These are phyloP conservation scores for Crioceris asparagi DNA, from an alignment of 2,888 invertebrate genomes.

Conservation along the genomic window DNA sequence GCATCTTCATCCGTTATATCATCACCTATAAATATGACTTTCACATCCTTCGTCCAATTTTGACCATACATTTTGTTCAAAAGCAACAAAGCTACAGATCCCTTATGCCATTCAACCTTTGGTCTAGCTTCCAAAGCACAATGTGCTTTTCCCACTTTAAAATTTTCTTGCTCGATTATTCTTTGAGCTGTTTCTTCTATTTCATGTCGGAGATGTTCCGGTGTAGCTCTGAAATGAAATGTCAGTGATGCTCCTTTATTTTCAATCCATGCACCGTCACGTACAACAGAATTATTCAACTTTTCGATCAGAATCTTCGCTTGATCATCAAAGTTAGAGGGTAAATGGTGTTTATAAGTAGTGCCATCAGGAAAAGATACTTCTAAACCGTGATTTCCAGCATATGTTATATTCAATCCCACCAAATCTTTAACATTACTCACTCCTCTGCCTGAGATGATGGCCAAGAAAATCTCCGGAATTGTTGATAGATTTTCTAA, in stretches of 20 bases:
- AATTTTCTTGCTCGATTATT: slow-evolving; percentile 64
- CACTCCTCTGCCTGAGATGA: slow-evolving; percentile 76
- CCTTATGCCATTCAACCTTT: slow-evolving; percentile 85
- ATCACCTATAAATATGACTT: slow-evolving; percentile 81
- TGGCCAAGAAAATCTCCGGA: slow-evolving; percentile 74
- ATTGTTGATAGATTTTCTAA: slow-evolving; percentile 68
- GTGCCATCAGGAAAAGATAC: slow-evolving; percentile 82
- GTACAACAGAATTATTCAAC: slow-evolving; percentile 72
- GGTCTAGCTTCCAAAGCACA: slow-evolving; percentile 82
- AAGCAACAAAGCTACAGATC: slow-evolving; percentile 78
- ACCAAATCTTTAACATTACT: slow-evolving; percentile 83
- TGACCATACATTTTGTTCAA: slow-evolving; percentile 77
- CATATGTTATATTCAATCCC: slow-evolving; percentile 81
- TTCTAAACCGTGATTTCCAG: slow-evolving; percentile 80
- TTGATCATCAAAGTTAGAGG: slow-evolving; percentile 67
- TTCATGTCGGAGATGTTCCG: slow-evolving; percentile 46
- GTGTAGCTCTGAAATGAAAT: slow-evolving; percentile 77
- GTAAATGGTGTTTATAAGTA: slow-evolving; percentile 82
- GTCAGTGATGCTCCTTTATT: slow-evolving; percentile 78
- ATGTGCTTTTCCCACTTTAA: slow-evolving; percentile 68
- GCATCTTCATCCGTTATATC: slow-evolving; percentile 85
- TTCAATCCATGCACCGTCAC: slow-evolving; percentile 83
- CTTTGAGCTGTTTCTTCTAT: slow-evolving; percentile 59
- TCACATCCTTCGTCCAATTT: slow-evolving; percentile 79
- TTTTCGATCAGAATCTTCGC: slow-evolving; percentile 63